Base-by-base conservation (phyloP, 1,140 invertebrate species). In the Trichonephila clavipes region DNA sequence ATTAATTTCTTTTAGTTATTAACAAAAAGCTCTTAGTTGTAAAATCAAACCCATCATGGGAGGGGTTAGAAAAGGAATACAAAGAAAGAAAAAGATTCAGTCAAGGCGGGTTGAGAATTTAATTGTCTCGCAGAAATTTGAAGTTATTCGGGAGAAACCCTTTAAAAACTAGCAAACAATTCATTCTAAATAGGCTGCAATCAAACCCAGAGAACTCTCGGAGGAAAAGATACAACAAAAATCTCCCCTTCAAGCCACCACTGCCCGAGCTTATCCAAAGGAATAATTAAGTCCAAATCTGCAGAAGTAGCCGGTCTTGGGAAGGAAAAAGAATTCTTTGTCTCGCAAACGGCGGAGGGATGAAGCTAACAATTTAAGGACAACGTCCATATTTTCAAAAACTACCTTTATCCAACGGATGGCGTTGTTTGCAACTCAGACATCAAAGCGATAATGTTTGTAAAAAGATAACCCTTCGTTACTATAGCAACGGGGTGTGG, bases 201-300 rank as follows among this genome's bases (percentile, higher is more conserved):
- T 92, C 91, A 69, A 72, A 72, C 72, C 69, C 24, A 40, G 66
- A 92, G 81, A 40, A 83, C 81, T 85, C 64, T 44, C 51, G 34
- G 40, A 64, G 24, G 90, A 92, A n/a, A n/a, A 72, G 82, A 82
- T 40, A 92, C 91, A 87, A 92, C 85, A 34, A 64, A 72, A 61
- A 92, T 92, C 77, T 88, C 44, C 85, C 61, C 44, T 91, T 44
- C 24, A 92, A 87, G 83, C 34, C 83, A 69, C 62, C 62, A 64
- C 21, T 89, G 19, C 83, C 40, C 19, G 28, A 58, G 51, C 34
- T 44, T 62, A 34, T 81, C 86, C 28, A 62, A 93, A 88, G 86
- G 86, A 93, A 93, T 93, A 93, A 93, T 93, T 93, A 93, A 93
- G 92, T 77, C 92, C 58, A 88, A 93, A 93, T 93, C 92, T 88